Conservation (phyloP, 2,797 vertebrate genomes). For the Erethizon dorsatum region DNA sequence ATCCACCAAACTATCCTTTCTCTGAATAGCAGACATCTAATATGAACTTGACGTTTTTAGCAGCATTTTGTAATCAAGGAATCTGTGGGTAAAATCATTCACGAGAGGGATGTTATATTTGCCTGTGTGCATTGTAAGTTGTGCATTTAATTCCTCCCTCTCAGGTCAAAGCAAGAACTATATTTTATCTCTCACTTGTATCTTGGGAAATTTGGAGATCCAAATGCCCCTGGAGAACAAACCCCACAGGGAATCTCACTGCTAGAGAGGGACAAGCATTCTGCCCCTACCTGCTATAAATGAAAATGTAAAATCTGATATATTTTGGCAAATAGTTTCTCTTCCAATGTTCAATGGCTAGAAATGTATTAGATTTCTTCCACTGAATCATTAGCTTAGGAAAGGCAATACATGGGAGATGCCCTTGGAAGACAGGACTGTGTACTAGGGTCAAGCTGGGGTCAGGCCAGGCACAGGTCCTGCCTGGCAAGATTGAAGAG, state of each 20-base stretch:
- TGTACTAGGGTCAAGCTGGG: background rate
- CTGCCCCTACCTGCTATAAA: background rate
- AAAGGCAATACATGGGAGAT: background rate
- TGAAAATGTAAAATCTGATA: background rate
- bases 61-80: background rate
- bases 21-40: background rate
- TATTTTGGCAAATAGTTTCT: background rate
- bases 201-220: background rate
- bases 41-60: background rate
- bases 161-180: background rate
- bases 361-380: slow-evolving; percentile 3
- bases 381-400: background rate
- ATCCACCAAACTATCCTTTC: slow-evolving; percentile 1
- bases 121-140: background rate
- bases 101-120: background rate
- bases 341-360: background rate
- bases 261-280: background rate
- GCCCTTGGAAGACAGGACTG: background rate
- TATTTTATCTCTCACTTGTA: background rate
- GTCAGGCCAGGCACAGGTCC: accelerated
- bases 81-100: background rate
- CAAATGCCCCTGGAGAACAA: background rate
- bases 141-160: background rate
- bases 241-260: background rate
- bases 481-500: background rate